phyloP scores from a whole-genome alignment of 1,140 invertebrate genomes.

The Drosophila leontia region DNA sequence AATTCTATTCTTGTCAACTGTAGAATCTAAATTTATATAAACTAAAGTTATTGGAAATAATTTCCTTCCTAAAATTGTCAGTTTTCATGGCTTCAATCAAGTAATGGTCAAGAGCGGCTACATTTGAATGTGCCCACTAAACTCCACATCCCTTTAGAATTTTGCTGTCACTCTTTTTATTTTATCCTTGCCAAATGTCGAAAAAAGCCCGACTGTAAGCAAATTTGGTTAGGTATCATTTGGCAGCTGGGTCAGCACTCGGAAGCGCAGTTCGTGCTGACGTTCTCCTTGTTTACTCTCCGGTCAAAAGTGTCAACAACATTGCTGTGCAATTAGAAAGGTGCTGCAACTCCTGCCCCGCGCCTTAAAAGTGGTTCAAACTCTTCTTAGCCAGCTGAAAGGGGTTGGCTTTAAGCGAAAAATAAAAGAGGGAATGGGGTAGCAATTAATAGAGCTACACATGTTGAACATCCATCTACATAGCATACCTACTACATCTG shows the following conservation, averaged over 20 bases:
- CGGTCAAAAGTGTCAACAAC: constrained; percentile 62
- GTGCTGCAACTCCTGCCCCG: constrained; percentile 12
- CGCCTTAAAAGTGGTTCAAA: background rate
- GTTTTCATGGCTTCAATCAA: background rate
- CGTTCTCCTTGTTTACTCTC: constrained; percentile 40
- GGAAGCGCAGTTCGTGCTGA: constrained; percentile 40
- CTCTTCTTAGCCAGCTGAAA: background rate
- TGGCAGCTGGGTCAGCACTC: constrained; percentile 52
- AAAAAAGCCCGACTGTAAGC: constrained; percentile 34
- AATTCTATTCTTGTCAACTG: too few relatives aligned
- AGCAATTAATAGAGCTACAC: constrained; percentile 54
- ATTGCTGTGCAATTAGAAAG: constrained; percentile 59
- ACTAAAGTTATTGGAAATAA: background rate
- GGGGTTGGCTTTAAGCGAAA: constrained; percentile 19
- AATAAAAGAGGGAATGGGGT: constrained; percentile 2
- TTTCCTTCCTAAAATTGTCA: background rate
- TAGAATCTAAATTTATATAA: background rate
- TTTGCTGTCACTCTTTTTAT: constrained; percentile 8
- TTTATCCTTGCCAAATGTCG: background rate
- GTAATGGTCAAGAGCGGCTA: constrained; percentile 1
- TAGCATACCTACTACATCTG: constrained; percentile 34
- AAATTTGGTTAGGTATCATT: constrained; percentile 42
- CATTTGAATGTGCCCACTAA: background rate
- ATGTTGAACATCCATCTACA: constrained; percentile 48
- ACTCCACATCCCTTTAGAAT: constrained; percentile 1